Conservation (phyloP, 1,140 invertebrate species). For the Scaptomyza graminum region DNA sequence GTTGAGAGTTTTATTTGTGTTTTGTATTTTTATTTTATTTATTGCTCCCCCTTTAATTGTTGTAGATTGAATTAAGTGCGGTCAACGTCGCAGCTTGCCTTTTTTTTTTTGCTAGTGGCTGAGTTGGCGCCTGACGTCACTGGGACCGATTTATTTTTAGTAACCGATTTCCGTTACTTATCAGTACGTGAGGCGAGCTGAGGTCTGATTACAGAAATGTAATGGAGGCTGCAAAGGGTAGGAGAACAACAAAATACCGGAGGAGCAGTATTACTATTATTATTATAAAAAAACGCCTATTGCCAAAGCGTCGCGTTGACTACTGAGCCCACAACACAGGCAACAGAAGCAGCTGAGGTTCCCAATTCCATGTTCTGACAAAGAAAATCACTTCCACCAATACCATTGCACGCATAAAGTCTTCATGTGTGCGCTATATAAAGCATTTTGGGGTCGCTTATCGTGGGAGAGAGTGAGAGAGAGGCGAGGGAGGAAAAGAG, state of each 20-base stretch:
- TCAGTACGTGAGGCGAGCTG: constrained; percentile 16
- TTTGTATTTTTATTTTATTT: not conserved
- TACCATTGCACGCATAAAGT: not conserved
- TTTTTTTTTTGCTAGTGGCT: not conserved
- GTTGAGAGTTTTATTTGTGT: not conserved
- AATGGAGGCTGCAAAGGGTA: constrained; percentile 3
- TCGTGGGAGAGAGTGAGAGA: constrained; percentile 18
- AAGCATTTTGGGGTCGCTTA: constrained; percentile 46
- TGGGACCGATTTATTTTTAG: constrained; percentile 17
- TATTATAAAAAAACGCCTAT: constrained; percentile 23
- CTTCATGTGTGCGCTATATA: constrained; percentile 1
- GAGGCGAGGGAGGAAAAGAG: constrained; percentile 3
- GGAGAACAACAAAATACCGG: not conserved
- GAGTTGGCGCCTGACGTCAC: constrained; percentile 19
- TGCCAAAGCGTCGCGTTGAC: constrained; percentile 31
- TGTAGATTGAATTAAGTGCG: constrained; percentile 79
- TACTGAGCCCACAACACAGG: constrained; percentile 31
- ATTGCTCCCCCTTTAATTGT: constrained; percentile 70
- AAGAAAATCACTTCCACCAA: constrained; percentile 35
- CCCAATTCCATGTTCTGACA: constrained; percentile 19
- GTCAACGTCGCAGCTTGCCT: not conserved
- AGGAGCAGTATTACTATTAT: constrained; percentile 23
- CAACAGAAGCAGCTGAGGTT: not conserved
- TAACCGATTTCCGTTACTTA: constrained; percentile 15
- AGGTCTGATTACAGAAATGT: constrained; percentile 1